Percentiles rank a stretch among this genome's conserved stretches.
Conservation (phyloP, 2,113 vertebrate genomes). For the Diphyllodes magnificus region DNA sequence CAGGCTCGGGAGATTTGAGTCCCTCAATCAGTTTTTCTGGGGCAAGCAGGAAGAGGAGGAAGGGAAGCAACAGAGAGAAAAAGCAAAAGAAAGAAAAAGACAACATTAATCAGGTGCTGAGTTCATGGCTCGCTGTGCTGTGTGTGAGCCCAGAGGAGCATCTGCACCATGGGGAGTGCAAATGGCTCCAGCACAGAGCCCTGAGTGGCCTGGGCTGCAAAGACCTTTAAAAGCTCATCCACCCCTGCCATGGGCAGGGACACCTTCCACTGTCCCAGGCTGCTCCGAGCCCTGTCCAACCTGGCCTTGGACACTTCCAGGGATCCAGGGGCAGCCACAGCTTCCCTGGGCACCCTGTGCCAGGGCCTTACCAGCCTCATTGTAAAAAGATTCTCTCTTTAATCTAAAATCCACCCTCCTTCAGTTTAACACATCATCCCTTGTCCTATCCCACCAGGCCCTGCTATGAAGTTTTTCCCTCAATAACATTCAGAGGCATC, state of each 20-base stretch:
- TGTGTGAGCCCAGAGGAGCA: not conserved
- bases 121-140: not conserved
- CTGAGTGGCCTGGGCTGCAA: not conserved
- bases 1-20: slow-evolving; percentile 87
- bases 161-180: not conserved
- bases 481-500: rapidly evolving
- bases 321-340: not conserved
- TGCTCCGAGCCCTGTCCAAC: not conserved
- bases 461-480: not conserved
- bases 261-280: not conserved
- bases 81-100: not conserved
- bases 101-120: not conserved
- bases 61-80: slow-evolving; percentile 32
- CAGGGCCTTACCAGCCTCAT: not conserved
- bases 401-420: not conserved
- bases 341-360: not conserved
- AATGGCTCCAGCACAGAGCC: not conserved
- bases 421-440: not conserved
- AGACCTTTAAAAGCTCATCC: not conserved
- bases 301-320: not conserved
- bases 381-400: not conserved
- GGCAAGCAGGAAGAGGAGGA: slow-evolving; percentile 50
- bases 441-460: not conserved
- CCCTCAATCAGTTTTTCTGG: slow-evolving; percentile 93
- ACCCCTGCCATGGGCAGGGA: not conserved